These are phyloP conservation scores for Tyria jacobaeae DNA, from an alignment of 2,888 invertebrate species.

Conservation along the genomic window DNA sequence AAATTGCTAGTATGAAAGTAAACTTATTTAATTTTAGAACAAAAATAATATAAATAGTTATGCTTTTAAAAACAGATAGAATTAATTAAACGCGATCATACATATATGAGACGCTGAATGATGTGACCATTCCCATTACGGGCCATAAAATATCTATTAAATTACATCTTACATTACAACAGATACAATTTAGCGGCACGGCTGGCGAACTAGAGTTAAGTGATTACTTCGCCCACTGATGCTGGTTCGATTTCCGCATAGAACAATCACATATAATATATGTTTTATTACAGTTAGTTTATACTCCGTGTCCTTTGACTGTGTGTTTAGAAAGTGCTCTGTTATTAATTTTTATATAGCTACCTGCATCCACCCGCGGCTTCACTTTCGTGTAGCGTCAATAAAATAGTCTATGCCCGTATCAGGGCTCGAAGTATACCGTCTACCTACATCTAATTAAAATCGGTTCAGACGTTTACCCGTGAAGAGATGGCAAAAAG, in stretches of 20 bases:
- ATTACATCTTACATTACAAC: neutral
- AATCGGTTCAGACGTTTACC: too few species aligned
- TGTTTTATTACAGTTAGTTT: neutral
- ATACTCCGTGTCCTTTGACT: neutral
- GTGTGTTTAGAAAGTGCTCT: neutral
- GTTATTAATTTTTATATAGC: too few species aligned
- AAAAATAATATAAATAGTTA: too few species aligned
- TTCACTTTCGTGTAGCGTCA: too few species aligned
- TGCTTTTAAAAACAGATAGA: too few species aligned
- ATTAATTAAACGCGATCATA: neutral
- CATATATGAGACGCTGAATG: neutral
- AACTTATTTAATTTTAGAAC: too few species aligned
- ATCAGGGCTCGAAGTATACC: too few species aligned
- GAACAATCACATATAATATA: neutral
- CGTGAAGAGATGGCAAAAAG: too few species aligned
- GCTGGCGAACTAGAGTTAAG: constrained; percentile 19
- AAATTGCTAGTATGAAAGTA: too few species aligned
- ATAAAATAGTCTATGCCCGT: too few species aligned
- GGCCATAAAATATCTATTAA: neutral
- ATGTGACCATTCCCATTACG: neutral
- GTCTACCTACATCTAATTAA: too few species aligned
- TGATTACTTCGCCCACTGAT: neutral
- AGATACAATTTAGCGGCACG: constrained; percentile 18
- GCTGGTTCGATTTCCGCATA: neutral
- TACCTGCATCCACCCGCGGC: too few species aligned